Conservation (phyloP, 1,140 invertebrate genomes). For the Hyphantria cunea region DNA sequence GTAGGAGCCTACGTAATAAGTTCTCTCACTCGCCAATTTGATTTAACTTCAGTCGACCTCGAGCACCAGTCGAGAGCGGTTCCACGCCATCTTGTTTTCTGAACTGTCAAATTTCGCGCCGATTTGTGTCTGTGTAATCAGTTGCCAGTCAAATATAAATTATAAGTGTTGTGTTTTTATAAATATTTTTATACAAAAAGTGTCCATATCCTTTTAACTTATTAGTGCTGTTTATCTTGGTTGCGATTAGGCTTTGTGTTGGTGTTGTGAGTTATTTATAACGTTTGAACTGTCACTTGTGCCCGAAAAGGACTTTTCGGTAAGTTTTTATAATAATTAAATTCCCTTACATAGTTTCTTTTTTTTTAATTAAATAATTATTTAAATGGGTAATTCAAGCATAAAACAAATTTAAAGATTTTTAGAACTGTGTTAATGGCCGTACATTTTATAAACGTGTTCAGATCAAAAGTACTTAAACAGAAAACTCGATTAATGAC, state of each 20-base stretch:
- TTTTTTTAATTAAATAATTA: background rate
- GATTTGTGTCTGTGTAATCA: constrained; percentile 46
- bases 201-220: constrained; percentile 14
- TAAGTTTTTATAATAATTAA: constrained; percentile 30
- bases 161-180: constrained; percentile 31
- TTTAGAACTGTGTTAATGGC: constrained; percentile 7
- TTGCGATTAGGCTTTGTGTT: constrained; percentile 20
- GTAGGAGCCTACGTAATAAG: constrained; percentile 46
- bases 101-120: constrained; percentile 55
- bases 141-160: constrained; percentile 19
- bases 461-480: constrained; percentile 10
- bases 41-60: constrained; percentile 73
- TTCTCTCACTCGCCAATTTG: constrained; percentile 60
- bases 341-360: too few relatives aligned
- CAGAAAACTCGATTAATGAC: constrained; percentile 7
- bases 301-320: constrained; percentile 30
- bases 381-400: background rate
- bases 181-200: constrained; percentile 22
- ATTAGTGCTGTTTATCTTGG: constrained; percentile 27
- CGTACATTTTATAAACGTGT: constrained; percentile 6
- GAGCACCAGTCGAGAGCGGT: constrained; percentile 53
- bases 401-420: too few relatives aligned
- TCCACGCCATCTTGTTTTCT: constrained; percentile 46
- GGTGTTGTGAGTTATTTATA: constrained; percentile 31
- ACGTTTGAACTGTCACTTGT: constrained; percentile 31